phyloP scores from a whole-genome alignment of 2,888 invertebrate species.

The Ichneumoninae sp. region DNA sequence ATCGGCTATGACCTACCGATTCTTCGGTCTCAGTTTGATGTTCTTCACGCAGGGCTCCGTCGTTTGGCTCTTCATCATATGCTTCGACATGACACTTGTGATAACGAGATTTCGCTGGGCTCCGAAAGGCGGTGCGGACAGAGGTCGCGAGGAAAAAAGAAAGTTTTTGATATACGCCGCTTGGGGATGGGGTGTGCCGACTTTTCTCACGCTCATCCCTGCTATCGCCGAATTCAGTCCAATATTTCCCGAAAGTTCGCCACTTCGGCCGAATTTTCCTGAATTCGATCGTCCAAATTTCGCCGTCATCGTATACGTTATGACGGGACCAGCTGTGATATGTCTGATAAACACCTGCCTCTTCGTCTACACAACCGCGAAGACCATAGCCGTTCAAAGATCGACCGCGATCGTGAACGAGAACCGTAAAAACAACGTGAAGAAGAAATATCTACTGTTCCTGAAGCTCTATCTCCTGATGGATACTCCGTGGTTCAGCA shows the following conservation, averaged over 20 bases:
- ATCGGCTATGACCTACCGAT: constrained; percentile 47
- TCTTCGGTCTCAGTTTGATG: constrained; percentile 74
- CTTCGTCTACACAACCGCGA: constrained; percentile 75
- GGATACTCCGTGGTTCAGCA: constrained; percentile 77
- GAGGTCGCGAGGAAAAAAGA: constrained; percentile 71
- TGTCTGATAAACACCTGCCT: constrained; percentile 70
- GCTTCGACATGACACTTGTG: constrained; percentile 78
- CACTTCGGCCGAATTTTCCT: constrained; percentile 76
- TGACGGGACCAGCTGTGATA: constrained; percentile 69
- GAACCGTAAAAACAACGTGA: constrained; percentile 69
- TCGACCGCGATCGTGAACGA: constrained; percentile 68
- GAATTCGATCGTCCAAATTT: constrained; percentile 69
- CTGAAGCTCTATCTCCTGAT: constrained; percentile 76
- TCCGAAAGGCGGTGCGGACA: constrained; percentile 66
- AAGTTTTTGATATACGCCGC: constrained; percentile 73
- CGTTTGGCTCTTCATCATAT: constrained; percentile 78
- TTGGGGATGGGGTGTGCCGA: constrained; percentile 70
- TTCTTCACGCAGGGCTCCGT: constrained; percentile 74
- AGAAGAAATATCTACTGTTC: constrained; percentile 74
- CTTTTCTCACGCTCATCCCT: constrained; percentile 70
- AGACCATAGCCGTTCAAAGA: constrained; percentile 72
- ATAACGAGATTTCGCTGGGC: constrained; percentile 79
- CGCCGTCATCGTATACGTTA: constrained; percentile 71
- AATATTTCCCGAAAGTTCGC: constrained; percentile 71
- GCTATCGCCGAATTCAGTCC: constrained; percentile 74